Base-by-base conservation (phyloP, 2,113 vertebrate species). In the Trematocara unimaculatum region DNA sequence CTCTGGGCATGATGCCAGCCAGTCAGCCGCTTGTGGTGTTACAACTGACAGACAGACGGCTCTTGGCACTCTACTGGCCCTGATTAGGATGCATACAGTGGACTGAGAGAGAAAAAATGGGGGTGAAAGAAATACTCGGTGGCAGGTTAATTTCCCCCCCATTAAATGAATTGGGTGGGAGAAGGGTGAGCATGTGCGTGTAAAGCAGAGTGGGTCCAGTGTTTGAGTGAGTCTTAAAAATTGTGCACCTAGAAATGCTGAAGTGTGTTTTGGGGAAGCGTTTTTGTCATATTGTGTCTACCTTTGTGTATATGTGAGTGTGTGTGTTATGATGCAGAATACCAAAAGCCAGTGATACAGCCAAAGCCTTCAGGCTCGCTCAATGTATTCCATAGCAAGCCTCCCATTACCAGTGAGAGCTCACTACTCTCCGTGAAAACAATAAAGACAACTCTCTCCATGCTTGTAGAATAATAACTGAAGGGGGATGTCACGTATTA, bases 381-480 rank as follows among this genome's bases (percentile, higher is more conserved):
- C 74, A 81, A 12, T 87, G 87, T 88, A 82, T 88, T 92, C 86
- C 80, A 80, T 58, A 89, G 56, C 33, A 90, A 93, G 87, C 67
- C 84, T 79, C 81, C 62, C 88, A 78, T 88, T 90, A 88, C 81
- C 79, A 89, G 79, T 20, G 29, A 86, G 87, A 91, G 82, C 87
- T 56, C 62, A 89, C 85, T 82, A 86, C 74, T 79, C 78, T 82
- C 87, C 10, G 54, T 83, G 64, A 90, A 90, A 82, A 94, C 90
- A 91, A 93, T 86, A 88, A 91, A 94, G 86, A 89, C 86, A 84
- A 91, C 60, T 86, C 80, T 85, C 70, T 53, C 78, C 83, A 51
- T 82, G 87, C 90, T 88, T 60, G 54, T 45, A 83, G 81, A 92
- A 92, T 89, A 92, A 93, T 88, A 93, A 92, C 83, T 82, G 86